Evolutionary conservation across 2,888 invertebrate species (phyloP), one percentile per base, ranked within the genome.

Genomic region (Brenthis daphne): DNA sequence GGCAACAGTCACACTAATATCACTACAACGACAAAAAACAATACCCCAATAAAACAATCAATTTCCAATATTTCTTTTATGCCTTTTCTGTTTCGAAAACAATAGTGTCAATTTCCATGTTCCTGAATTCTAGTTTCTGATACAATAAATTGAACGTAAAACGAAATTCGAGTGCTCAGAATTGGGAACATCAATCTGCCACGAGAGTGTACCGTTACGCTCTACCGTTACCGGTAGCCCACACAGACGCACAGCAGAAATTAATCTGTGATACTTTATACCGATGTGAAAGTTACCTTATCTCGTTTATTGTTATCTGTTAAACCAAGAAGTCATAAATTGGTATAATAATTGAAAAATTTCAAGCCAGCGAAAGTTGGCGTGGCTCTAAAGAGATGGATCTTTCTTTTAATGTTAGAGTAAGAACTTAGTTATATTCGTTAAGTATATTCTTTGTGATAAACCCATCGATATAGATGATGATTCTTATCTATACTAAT

Each of bases 191-290:
- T 73, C 70, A 70, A 72, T 73, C 70, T 68, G 60, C 64, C 65
- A 67, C 65, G 64, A 64, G 67, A 64, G 58, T 54, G 55, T 60
- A 71, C 73, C 71, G 73, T 72, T 74, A 73, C 63, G 51, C 56
- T 74, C 72, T 71, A 75, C 70, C 71, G 75, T 74, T 76, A 74
- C 73, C 70, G 73, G 72, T 72, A 71, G 63, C 66, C 63, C 69
- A 67, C 69, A 64, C 63, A 54, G 33, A 51, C 51, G 20, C 37
- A 43, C 47, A 33, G 24, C 11, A 53, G 53, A 57, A 58, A 67
- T 67, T 69, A 58, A 53, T 56, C 47, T 16, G 37, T 43, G 54
- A 24, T 55, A 43, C n/a, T 63, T 58, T 57, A 54, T 66, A 33
- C 37, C 37, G 14, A 51, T 37, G 61, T 37, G 61, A 63, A 53